Evolutionary conservation across 2,113 vertebrate species (phyloP).

Genomic region (Thinocorus orbignyianus): DNA sequence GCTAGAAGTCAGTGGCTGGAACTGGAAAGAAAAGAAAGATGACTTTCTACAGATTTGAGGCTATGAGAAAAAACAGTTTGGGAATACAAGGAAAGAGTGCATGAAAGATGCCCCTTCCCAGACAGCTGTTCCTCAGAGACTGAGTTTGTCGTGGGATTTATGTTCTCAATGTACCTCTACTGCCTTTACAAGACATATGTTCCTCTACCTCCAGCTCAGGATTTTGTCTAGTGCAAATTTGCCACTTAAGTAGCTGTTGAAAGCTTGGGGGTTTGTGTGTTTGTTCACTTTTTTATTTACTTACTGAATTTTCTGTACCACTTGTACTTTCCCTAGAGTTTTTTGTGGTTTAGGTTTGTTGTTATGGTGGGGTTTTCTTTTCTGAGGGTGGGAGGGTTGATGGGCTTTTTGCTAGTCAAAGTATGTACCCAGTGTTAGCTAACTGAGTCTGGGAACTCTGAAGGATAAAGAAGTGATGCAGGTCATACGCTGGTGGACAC

Average conservation of each 20-base stretch:
- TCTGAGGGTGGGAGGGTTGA: accelerated
- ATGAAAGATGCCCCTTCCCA: background rate
- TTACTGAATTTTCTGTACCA: background rate
- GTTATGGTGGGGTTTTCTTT: background rate
- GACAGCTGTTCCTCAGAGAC: background rate
- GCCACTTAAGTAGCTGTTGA: background rate
- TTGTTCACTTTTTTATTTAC: background rate
- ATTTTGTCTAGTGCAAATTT: background rate
- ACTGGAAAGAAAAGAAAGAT: constrained; percentile 6
- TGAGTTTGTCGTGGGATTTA: background rate
- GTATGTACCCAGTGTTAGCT: background rate
- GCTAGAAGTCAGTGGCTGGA: background rate
- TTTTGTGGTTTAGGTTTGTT: background rate
- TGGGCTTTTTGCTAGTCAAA: background rate
- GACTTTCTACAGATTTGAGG: constrained; percentile 2
- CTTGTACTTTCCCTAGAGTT: background rate
- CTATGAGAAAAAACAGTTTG: background rate
- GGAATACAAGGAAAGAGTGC: background rate
- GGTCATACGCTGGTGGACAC: background rate
- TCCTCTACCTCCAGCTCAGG: background rate
- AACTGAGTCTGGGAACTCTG: background rate
- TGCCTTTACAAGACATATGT: background rate
- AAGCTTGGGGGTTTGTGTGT: background rate
- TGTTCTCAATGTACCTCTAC: background rate
- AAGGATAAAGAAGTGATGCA: background rate